phyloP scores from a whole-genome alignment of 1,140 invertebrate genomes.

The Leptopilina boulardi region DNA sequence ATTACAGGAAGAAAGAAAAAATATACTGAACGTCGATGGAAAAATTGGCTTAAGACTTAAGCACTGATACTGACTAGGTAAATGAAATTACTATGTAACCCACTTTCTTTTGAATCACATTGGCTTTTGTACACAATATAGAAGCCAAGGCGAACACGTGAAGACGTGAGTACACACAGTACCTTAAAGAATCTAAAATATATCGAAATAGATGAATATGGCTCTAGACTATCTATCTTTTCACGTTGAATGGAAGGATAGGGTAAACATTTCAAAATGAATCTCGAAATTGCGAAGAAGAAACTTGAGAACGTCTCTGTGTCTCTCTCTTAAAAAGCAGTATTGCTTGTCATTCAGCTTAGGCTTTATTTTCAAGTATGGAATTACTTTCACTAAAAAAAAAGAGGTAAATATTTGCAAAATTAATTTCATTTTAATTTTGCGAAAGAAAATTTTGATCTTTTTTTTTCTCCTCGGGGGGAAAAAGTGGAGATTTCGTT shows the following conservation, averaged over 20 bases:
- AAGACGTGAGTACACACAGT: not conserved
- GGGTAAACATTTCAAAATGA: not conserved
- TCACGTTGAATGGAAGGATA: slow-evolving; percentile 6
- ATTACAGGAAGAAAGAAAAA: no score
- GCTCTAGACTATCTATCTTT: not conserved
- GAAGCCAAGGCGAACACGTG: slow-evolving; percentile 14
- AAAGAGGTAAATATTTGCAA: not conserved
- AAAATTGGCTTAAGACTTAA: slow-evolving; percentile 5
- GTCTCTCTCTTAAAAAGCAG: not conserved
- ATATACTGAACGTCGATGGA: not conserved
- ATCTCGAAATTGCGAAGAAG: slow-evolving; percentile 1
- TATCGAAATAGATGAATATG: not conserved
- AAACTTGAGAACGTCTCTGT: not conserved
- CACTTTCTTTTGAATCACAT: not conserved
- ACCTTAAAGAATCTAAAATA: not conserved
- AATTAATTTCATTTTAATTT: not conserved
- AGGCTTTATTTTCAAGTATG: not conserved
- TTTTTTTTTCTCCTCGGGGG: no score
- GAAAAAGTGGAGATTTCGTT: no score
- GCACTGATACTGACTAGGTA: not conserved
- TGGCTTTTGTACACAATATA: not conserved
- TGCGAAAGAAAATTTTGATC: not conserved
- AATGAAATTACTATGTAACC: not conserved
- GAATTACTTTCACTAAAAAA: not conserved
- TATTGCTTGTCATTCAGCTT: not conserved